Base-by-base conservation (phyloP, 2,888 invertebrate genomes). In the Auanema freiburgensis region DNA sequence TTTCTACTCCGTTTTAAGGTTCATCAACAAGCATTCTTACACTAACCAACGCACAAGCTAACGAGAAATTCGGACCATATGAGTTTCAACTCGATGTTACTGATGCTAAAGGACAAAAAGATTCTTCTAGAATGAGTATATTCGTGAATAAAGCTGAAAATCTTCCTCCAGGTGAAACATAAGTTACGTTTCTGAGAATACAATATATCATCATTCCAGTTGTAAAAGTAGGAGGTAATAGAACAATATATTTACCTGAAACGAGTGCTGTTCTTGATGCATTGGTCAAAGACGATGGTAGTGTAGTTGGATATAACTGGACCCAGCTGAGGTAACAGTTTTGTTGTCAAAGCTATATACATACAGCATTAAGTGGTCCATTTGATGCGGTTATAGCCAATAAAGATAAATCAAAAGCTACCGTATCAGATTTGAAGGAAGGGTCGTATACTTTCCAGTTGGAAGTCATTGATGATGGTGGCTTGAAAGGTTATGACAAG, bases 241-340 rank as follows among this genome's bases (percentile, higher is more conserved):
- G 57, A n/a, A 66, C 65, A 1, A 51, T 70, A 6, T 57, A 59
- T 12, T 55, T 70, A 8, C 71, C 71, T 11, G 67, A 70, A 50
- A 46, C 56, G 11, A 58, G 68, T 4, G 40, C 66, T n/a, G 57
- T 70, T 25, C 58, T 70, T 14, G 67, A 71, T 42, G 71, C 66
- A 12, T 57, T 56, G 10, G 71, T 59, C n/a, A 62, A 70, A 53
- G 71, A 70, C 16, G 71, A 70, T 23, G 71, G 71, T 11, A 69
- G 52, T 16, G 71, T 70, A 42, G 62, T 65, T 5, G 44, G 50
- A 11, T 66, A 56, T 25, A 40, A 56, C n/a, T 70, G 71, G 71
- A 59, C 58, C 12, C 69, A 70, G 40, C 8, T 71, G 10, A 41
- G 53, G 64, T 64, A 41, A 5, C 46, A 4, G 40, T 18, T 16